phyloP scores from a whole-genome alignment of 37 sponge, comb jelly and placozoan genomes.

The Cliona cf. orientalis region DNA sequence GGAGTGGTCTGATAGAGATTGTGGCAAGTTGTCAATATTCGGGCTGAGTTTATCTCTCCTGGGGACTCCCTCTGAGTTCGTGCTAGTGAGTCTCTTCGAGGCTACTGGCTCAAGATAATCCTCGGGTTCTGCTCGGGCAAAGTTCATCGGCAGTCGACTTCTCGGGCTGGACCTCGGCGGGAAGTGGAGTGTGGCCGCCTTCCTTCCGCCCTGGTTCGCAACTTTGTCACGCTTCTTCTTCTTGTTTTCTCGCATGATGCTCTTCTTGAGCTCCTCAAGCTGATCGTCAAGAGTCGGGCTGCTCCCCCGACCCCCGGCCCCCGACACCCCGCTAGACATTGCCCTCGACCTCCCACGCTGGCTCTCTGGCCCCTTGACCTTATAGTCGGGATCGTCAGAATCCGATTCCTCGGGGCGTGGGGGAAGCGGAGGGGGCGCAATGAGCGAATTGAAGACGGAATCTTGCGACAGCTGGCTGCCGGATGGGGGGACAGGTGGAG shows the following conservation, averaged over 20 bases:
- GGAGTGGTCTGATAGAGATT: too few relatives aligned
- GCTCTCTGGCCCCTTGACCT: slow-evolving; percentile 28
- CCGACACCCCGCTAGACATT: too few relatives aligned
- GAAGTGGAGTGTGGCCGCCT: too few relatives aligned
- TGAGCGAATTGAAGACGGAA: too few relatives aligned
- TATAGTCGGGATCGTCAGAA: too few relatives aligned
- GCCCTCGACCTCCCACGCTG: too few relatives aligned
- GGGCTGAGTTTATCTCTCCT: too few relatives aligned
- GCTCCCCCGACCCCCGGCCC: too few relatives aligned
- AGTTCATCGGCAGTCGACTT: not conserved
- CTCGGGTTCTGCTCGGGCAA: slow-evolving; percentile 27
- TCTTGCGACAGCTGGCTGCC: too few relatives aligned
- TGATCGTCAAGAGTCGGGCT: slow-evolving; percentile 28
- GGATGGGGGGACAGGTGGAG: slow-evolving; percentile 46
- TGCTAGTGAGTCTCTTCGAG: not conserved
- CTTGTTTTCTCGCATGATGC: slow-evolving; percentile 27
- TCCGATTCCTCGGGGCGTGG: not conserved
- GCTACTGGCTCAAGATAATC: slow-evolving; percentile 62
- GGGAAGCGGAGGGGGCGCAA: too few relatives aligned
- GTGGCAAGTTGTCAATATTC: too few relatives aligned
- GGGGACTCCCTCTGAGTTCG: too few relatives aligned
- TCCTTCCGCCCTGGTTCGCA: not conserved
- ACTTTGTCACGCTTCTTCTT: slow-evolving; percentile 22
- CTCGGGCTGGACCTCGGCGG: not conserved
- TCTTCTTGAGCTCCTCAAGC: slow-evolving; percentile 18